phyloP scores from a whole-genome alignment of 2,888 invertebrate species.

The Xiphydria camelus region DNA sequence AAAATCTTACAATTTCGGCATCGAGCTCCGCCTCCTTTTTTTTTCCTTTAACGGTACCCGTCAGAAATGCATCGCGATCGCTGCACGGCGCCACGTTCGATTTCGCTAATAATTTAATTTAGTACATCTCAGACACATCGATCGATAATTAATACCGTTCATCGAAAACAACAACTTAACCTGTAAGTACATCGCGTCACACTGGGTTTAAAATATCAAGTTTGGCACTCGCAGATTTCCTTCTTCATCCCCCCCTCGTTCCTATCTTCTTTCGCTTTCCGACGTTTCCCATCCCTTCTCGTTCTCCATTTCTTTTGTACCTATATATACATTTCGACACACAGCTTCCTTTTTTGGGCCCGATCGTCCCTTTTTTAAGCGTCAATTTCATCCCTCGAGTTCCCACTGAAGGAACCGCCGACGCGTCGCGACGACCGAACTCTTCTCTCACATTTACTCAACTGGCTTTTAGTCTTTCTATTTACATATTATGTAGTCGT shows the following conservation, averaged over 20 bases:
- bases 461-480: background rate
- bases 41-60: constrained; percentile 5
- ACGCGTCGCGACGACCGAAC: too few relatives aligned
- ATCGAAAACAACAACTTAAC: constrained; percentile 45
- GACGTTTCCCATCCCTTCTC: constrained; percentile 14
- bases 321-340: background rate
- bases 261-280: constrained; percentile 19
- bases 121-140: constrained; percentile 48
- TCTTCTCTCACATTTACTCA: background rate
- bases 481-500: background rate
- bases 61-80: too few relatives aligned
- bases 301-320: constrained; percentile 3
- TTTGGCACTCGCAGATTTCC: constrained; percentile 51
- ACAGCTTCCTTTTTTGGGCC: background rate
- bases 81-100: background rate
- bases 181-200: constrained; percentile 43
- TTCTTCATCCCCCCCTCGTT: too few relatives aligned
- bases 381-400: too few relatives aligned
- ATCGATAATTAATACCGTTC: constrained; percentile 53
- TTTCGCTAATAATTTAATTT: constrained; percentile 50
- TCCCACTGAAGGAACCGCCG: too few relatives aligned
- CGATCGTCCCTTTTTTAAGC: background rate
- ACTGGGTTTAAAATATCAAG: constrained; percentile 46
- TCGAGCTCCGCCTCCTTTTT: too few relatives aligned
- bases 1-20: too few relatives aligned